A percentile compares a stretch with the other conserved stretches of the same genome.
These are phyloP conservation scores for Andrena minutula DNA, from an alignment of 2,888 invertebrate genomes.

Conservation along the genomic window DNA sequence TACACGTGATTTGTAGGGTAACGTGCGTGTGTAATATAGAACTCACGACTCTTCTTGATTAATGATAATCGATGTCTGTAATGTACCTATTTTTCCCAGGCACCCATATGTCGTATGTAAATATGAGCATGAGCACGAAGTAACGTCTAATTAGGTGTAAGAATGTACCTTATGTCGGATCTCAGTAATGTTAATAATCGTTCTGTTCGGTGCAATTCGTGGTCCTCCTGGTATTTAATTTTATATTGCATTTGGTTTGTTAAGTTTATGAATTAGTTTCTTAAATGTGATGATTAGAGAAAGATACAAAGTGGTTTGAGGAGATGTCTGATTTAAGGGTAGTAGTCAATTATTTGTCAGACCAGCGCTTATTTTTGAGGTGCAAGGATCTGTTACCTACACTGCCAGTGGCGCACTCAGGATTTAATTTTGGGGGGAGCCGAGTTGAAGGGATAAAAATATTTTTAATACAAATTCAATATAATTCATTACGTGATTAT, in stretches of 20 bases:
- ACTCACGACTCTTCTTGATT: neutral
- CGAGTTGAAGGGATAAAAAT: no score
- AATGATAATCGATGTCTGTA: neutral
- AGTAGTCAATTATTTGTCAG: neutral
- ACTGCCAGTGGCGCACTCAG: no score
- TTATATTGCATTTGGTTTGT: neutral
- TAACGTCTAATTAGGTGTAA: neutral
- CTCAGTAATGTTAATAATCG: conserved; percentile 7
- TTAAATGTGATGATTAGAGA: no score
- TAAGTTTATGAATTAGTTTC: no score
- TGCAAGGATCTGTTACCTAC: neutral
- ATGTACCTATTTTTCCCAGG: neutral
- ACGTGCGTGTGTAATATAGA: neutral
- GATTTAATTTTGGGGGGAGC: no score
- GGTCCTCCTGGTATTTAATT: neutral
- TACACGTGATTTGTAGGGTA: neutral
- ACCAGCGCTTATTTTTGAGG: neutral
- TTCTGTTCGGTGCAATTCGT: neutral
- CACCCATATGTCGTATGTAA: conserved; percentile 9
- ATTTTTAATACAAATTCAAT: no score
- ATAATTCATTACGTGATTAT: no score
- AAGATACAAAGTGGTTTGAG: neutral
- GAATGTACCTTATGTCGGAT: neutral
- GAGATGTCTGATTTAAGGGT: neutral
- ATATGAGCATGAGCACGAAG: neutral